phyloP scores from a whole-genome alignment of 1,140 invertebrate species.

The Drosophila sucinea region DNA sequence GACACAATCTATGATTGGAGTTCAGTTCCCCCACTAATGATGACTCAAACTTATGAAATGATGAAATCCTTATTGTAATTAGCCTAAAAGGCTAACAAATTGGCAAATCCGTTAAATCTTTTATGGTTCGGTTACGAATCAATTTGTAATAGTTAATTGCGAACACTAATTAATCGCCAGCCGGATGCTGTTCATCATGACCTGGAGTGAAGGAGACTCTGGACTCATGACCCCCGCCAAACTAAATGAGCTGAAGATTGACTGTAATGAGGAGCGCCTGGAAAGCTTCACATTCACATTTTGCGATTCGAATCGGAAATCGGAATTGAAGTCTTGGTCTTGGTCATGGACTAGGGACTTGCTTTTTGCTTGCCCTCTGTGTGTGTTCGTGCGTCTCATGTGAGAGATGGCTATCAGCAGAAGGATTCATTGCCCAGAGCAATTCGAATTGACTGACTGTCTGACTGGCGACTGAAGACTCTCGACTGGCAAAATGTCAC shows the following conservation, averaged over 20 bases:
- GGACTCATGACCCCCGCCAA: conserved; percentile 40
- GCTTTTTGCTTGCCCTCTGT: conserved; percentile 25
- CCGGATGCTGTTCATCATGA: conserved; percentile 70
- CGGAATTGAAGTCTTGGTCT: neutral
- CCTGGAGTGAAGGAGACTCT: conserved; percentile 6
- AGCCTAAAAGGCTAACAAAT: no score
- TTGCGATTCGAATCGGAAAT: conserved; percentile 56
- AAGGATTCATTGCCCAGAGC: conserved; percentile 70
- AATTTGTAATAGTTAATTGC: no score
- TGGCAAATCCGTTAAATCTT: no score
- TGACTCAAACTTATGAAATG: no score
- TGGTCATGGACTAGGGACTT: neutral
- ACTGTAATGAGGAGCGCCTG: conserved; percentile 72
- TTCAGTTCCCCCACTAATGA: no score
- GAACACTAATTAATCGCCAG: neutral
- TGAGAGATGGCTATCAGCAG: conserved; percentile 70
- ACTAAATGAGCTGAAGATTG: conserved; percentile 73
- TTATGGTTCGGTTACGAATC: no score
- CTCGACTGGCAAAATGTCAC: neutral
- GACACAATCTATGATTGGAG: no score
- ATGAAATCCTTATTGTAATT: no score
- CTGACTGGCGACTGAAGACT: neutral
- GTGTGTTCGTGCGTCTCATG: conserved; percentile 75
- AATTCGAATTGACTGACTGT: conserved; percentile 46
- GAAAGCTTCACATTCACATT: conserved; percentile 24